Base-by-base conservation (phyloP, 2,888 invertebrate species). In the Pteria penguin region DNA sequence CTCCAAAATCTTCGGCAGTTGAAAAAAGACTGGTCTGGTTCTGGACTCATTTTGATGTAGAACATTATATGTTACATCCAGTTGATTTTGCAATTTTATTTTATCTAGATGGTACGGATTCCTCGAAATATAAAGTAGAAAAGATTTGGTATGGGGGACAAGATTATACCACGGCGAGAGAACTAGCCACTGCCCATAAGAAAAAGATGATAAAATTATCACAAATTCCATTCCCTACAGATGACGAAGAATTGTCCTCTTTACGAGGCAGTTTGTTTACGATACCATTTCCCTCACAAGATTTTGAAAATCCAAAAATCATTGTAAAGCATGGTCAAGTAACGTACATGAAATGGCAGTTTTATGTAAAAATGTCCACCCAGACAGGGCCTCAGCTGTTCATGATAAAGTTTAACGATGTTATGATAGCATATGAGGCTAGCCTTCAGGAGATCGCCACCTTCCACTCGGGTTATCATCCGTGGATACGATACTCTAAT, bases 371-470 rank as follows among this genome's bases (percentile, higher is more conserved):
- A 24, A 82, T 90, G 84, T 85, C 87, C 1, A 78, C 88, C 4
- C 73, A 82, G 11, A 79, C 78, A 0, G 90, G 90, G 4, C 86
- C 88, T 8, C 83, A 84, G 29, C 29, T 87, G 14, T 86, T 82
- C 76, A 83, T 88, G 67, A 79, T 90, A 18, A 80, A 81, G 24
- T 89, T 78, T 73, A 76, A 79, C 3, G 80, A 79, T 4, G 82
- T 88, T 54, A 78, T 87, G 45, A 87, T 90, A 24, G 86, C 86
- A 1, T 90, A 89, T 70, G 90, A 90, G 79, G 68, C 90, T 0
- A 85, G 89, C 65, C 78, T 89, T 18, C 86, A 88, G 52, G 90
- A 90, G 68, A 83, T 90, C n/a, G 84, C 84, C n/a, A 86, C 86
- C 3, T 81, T 88, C 33, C 87, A 89, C 70, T 84, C 87, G 0